Conservation (phyloP, 2,888 invertebrate species). For the Conomelus anceps region DNA sequence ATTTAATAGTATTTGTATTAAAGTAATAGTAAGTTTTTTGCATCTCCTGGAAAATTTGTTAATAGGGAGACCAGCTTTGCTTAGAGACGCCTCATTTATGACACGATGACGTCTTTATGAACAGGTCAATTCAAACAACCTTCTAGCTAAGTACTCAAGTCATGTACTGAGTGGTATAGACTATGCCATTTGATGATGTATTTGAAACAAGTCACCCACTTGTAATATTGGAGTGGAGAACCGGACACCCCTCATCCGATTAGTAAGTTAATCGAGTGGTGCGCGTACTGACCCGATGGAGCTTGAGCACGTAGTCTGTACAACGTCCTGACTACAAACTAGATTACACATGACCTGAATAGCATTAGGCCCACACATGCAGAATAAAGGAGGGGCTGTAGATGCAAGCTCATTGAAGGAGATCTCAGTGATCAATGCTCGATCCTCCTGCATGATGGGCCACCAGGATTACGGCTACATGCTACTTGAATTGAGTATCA, state of each 20-base stretch:
- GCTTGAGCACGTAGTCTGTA: background rate
- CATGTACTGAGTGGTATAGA: background rate
- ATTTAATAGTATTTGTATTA: no score
- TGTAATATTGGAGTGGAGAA: background rate
- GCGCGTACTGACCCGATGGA: background rate
- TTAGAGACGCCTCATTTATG: background rate
- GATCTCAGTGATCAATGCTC: background rate
- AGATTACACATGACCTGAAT: background rate
- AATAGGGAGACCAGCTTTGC: slow-evolving; percentile 11
- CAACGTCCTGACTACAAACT: background rate
- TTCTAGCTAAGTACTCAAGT: background rate
- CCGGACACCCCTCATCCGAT: background rate
- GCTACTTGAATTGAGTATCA: background rate
- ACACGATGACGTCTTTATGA: background rate
- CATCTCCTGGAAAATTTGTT: slow-evolving; percentile 5
- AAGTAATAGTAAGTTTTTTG: background rate
- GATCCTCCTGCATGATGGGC: background rate
- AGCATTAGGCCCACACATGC: background rate
- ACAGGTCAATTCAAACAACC: background rate
- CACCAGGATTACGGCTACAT: background rate
- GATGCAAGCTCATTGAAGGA: background rate
- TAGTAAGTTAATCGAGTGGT: background rate
- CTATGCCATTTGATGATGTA: background rate
- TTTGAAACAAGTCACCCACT: background rate
- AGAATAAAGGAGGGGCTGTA: background rate